Evolutionary conservation across 2,797 vertebrate species (phyloP).

Genomic region (Rhinella marina): DNA sequence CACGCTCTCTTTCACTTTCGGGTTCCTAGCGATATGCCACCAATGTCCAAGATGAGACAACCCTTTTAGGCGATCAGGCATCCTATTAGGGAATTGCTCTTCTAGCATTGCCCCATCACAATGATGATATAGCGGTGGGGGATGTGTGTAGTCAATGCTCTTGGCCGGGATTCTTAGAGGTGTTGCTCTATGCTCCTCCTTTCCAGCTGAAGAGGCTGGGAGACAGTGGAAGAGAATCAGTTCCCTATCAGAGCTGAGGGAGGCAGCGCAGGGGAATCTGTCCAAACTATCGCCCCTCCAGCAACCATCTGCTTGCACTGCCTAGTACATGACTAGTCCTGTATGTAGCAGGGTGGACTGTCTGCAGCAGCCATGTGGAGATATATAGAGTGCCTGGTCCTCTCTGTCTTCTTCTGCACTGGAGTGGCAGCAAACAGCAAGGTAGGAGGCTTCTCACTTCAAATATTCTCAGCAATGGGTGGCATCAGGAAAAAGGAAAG

Average conservation of each 20-base stretch:
- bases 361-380: slow-evolving; percentile 42
- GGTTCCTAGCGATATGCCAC: too few relatives aligned
- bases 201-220: slow-evolving; percentile 33
- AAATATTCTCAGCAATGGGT: slow-evolving; percentile 24
- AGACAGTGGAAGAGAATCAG: slow-evolving; percentile 35
- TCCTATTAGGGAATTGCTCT: too few relatives aligned
- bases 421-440: slow-evolving; percentile 47
- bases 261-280: slow-evolving; percentile 23
- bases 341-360: slow-evolving; percentile 1
- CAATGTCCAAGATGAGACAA: too few relatives aligned
- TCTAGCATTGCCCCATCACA: too few relatives aligned
- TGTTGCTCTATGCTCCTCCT: slow-evolving; percentile 55
- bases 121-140: neutral
- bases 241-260: slow-evolving; percentile 48
- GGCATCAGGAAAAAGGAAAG: slow-evolving; percentile 15
- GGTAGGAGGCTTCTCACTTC: slow-evolving; percentile 39
- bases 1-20: too few relatives aligned
- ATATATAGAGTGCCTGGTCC: slow-evolving; percentile 20
- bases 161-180: slow-evolving; percentile 31
- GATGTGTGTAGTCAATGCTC: neutral
- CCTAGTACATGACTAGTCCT: slow-evolving; percentile 25
- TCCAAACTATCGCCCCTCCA: slow-evolving; percentile 19
- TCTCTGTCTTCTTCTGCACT: slow-evolving; percentile 27
- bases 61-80: too few relatives aligned
- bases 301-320: slow-evolving; percentile 1